phyloP scores from a whole-genome alignment of 2,113 vertebrate genomes.

The Crotalus helleri region DNA sequence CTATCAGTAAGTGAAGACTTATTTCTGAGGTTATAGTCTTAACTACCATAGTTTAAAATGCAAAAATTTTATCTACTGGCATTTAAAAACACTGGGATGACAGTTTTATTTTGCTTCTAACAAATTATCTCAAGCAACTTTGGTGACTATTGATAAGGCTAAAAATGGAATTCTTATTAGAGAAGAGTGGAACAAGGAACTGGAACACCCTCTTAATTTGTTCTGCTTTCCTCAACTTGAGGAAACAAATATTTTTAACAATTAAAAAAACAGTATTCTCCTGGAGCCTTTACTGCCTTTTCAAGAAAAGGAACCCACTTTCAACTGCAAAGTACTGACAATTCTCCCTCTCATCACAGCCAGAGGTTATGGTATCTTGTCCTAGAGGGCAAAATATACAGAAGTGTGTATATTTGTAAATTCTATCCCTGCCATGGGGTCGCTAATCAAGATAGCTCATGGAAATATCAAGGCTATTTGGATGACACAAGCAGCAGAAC shows the following conservation, averaged over 20 bases:
- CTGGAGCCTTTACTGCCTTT: background rate
- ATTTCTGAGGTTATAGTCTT: background rate
- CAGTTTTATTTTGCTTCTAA: background rate
- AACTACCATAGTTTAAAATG: background rate
- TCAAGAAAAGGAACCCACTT: background rate
- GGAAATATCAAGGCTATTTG: background rate
- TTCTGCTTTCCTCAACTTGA: background rate
- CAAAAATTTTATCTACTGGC: background rate
- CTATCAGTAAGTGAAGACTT: background rate
- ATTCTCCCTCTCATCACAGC: background rate
- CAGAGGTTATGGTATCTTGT: background rate
- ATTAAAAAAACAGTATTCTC: background rate
- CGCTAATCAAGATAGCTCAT: background rate
- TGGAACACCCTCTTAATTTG: background rate
- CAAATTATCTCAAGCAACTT: background rate
- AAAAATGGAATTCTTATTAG: background rate
- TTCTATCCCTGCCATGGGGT: background rate
- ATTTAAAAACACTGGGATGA: background rate
- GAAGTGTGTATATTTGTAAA: background rate
- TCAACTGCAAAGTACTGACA: background rate
- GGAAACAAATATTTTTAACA: background rate
- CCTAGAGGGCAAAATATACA: background rate
- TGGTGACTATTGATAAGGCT: background rate
- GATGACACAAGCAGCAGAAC: background rate
- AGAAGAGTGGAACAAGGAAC: background rate